Base-by-base conservation (phyloP, 30 jellyfish, hydroid and myxozoan genomes). In the Phacellophora camtschatica region DNA sequence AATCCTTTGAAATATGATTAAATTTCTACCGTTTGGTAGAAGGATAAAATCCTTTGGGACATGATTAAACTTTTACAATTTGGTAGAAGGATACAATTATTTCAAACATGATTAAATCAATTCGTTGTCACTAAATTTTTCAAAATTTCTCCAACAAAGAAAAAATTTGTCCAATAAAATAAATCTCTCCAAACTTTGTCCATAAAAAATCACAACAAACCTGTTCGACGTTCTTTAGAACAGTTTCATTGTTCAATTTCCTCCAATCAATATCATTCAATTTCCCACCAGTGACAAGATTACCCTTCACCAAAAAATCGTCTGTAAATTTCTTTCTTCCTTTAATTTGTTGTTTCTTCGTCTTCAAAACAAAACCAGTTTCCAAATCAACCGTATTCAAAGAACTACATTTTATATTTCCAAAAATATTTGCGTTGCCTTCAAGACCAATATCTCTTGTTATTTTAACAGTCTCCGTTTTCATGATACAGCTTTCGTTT, bases 291-390 rank as follows among this genome's bases (percentile, higher is more conserved):
- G 74, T 29, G 0, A 1, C 10, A 22, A 81, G 19, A 33, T 36
- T 49, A 3, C 95, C 95, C 30, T 31, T 35, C 5, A 81, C 74
- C 3, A 35, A 6, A 5, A 71, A 31, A 12, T 56, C 82, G 0
- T 68, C 63, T 25, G 53, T 31, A 27, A 62, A 71, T 27, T 25
- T 58, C 62, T 81, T 58, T 0, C 5, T 15, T 9, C 90, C 90
- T 13, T 48, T 19, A 27, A 87, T 77, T n/a, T 15, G 41, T 42
- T 87, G 96, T 9, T 39, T 7, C 56, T 50, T 53, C 27, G 39
- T 43, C 49, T 42, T 57, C 53, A 36, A 59, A 28, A 78, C 97
- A 23, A 88, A 49, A 71, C 81, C 97, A 4, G 20, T 24, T 12
- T 42, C 42, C 33, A 81, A 27, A 25, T n/a, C 28, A 43, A 88